Base-by-base conservation (phyloP, 1,140 invertebrate genomes). In the Macrobrachium rosenbergii region DNA sequence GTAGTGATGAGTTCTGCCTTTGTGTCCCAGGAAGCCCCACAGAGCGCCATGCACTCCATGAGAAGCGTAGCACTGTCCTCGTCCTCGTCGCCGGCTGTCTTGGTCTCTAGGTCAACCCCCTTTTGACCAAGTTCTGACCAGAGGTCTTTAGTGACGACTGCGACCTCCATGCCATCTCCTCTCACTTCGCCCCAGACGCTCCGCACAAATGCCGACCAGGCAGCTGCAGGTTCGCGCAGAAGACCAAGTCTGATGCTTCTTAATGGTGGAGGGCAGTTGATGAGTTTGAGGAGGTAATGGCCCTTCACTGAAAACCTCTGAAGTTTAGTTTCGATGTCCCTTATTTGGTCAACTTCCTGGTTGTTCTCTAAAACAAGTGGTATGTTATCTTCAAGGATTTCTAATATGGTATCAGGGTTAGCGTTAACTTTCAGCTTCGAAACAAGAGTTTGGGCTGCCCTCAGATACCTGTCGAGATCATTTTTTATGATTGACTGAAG, bases 41-140 rank as follows among this genome's bases (percentile, higher is more conserved):
- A 69, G 28, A 87, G 28, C 45, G 79, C 85, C 19, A 87, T 19
- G 78, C 76, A 81, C 37, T 87, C 85, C 64, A 87, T 58, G 16
- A 87, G 78, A 21, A 87, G 59, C 10, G 85, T 62, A 7, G 85
- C 58, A 28, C 19, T 87, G 43, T 87, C 85, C 21, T 87, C 85
- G 28, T 87, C 85, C 21, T 87, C 85, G 16, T 77, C 78, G 19
- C 75, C 72, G 11, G 23, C 84, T 52, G 52, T 52, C 19, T 81
- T 81, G 12, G 67, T 67, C 8, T 87, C 85, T n/a, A 37, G 67
- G 12, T 87, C 85, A 2, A n/a, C 79, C 52, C 83, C 73, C 60
- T 87, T 87, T 12, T 72, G 10, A 28, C 76, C 78, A 52, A 87
- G 59, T 14, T 45, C 17, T 17, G 78, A 58, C 19, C 77, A 64